Evolutionary conservation across 1,140 invertebrate genomes (phyloP), one percentile per base, ranked within the genome.

Genomic region (Orchestia grillus): DNA sequence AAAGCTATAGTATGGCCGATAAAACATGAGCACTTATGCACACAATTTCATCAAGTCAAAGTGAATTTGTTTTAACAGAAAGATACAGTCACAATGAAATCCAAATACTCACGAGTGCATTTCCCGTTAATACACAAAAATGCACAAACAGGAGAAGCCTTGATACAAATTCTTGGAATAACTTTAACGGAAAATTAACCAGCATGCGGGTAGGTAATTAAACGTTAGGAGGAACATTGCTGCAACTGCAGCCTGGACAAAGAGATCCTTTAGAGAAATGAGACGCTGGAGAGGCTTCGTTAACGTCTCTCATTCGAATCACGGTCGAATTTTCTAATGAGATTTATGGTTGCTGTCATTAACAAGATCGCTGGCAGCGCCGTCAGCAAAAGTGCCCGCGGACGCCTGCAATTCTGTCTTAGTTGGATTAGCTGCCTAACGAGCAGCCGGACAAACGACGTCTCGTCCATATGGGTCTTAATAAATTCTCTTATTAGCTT

Each of bases 281-380:
- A 90, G 43, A 42, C 88, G 3, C 36, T 44, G n/a, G 88, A 44
- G 43, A 44, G 88, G 43, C 88, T 47, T 94, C 92, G 92, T 94
- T 94, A 94, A 94, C 92, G 92, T 44, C 92, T 94, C 44, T 47
- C 44, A 94, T 94, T 94, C 41, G 92, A 94, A 94, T 94, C 92
- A 94, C 44, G 92, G 92, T 94, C 92, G 92, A 45, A 44, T 94
- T 94, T 94, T 45, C 92, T 94, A 94, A 94, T 94, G 43, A 94
- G 92, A 94, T 94, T 94, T 94, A 94, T 94, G 92, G 92, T 94
- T 94, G 92, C 92, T 94, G 92, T 94, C 92, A 94, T 94, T 94
- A 94, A 94, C 44, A 94, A 47, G 92, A 94, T 94, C 44, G 92
- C 43, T n/a, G 92, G 40, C 44, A 44, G 92, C 44, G 92, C 16